A percentile compares a stretch with the other conserved stretches of the same genome.
Evolutionary conservation across 2,888 invertebrate genomes (phyloP).

Genomic region (Drosophila mimica): DNA sequence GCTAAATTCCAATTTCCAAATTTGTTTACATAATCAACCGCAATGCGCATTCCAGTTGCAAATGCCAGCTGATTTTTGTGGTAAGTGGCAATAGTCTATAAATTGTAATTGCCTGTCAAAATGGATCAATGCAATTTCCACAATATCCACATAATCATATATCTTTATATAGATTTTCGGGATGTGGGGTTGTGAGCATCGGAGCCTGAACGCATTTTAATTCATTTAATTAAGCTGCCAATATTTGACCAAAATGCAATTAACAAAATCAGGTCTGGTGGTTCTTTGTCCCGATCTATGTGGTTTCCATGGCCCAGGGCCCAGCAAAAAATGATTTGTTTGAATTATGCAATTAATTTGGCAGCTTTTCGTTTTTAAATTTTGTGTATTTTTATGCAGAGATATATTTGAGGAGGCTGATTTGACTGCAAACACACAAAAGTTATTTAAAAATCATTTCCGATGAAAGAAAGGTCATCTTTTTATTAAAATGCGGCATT

Average conservation of each 20-base stretch:
- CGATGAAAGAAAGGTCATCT: not conserved
- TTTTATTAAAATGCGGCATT: conserved; percentile 45
- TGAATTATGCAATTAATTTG: conserved; percentile 76
- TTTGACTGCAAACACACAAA: not conserved
- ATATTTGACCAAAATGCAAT: conserved; percentile 84
- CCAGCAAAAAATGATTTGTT: conserved; percentile 48
- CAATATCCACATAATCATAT: conserved; percentile 9
- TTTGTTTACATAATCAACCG: conserved; percentile 4
- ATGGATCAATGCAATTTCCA: conserved; percentile 28
- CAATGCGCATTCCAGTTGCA: conserved; percentile 34
- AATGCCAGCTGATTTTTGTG: conserved; percentile 58
- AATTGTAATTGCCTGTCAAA: conserved; percentile 80
- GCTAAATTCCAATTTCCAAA: conserved; percentile 6
- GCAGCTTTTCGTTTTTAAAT: conserved; percentile 30
- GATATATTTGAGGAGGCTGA: not conserved
- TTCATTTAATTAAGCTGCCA: conserved; percentile 83
- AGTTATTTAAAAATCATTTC: not conserved
- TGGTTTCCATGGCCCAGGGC: conserved; percentile 28
- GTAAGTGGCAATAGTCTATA: conserved; percentile 50
- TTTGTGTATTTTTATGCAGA: not conserved
- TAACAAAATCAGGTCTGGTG: conserved; percentile 68
- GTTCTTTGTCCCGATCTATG: conserved; percentile 17
- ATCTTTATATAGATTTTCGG: not conserved
- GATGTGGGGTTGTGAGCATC: conserved; percentile 39
- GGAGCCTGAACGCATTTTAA: conserved; percentile 73